Percentiles rank a stretch among this genome's conserved stretches.
Conservation (phyloP, 1,140 invertebrate genomes). For the Lepidurus packardi region DNA sequence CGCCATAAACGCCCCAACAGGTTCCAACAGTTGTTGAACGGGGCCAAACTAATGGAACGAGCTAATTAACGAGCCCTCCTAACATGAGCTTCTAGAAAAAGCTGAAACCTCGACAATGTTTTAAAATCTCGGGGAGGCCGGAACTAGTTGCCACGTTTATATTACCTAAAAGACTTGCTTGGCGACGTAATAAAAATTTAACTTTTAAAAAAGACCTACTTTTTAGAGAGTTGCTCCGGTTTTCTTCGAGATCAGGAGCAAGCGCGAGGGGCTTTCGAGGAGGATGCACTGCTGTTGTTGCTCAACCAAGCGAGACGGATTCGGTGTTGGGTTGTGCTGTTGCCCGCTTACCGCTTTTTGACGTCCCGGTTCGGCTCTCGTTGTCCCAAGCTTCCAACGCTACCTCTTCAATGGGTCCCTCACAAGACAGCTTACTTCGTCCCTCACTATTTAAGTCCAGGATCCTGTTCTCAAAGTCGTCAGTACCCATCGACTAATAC, state of each 20-base stretch:
- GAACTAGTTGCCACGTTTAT: background rate
- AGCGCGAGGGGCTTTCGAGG: background rate
- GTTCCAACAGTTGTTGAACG: too few species aligned
- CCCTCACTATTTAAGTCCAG: constrained; percentile 18
- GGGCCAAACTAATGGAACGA: too few species aligned
- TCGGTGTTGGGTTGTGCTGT: background rate
- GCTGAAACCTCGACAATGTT: too few species aligned
- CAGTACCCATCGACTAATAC: constrained; percentile 18
- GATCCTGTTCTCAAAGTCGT: background rate
- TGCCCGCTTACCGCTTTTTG: background rate
- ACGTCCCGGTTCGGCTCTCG: constrained; percentile 16
- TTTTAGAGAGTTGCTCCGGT: background rate
- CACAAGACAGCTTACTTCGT: background rate
- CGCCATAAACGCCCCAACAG: too few species aligned
- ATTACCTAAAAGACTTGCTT: background rate
- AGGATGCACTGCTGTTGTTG: constrained; percentile 13
- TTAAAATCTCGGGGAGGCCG: background rate
- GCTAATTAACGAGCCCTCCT: too few species aligned
- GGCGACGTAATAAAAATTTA: background rate
- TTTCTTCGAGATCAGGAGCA: constrained; percentile 14
- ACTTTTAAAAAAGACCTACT: background rate
- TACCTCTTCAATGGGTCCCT: background rate
- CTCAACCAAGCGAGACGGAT: constrained; percentile 8
- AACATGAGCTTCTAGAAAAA: too few species aligned
- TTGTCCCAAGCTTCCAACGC: background rate